Evolutionary conservation across 2,113 vertebrate genomes (phyloP).

Genomic region (Lophura nycthemera): DNA sequence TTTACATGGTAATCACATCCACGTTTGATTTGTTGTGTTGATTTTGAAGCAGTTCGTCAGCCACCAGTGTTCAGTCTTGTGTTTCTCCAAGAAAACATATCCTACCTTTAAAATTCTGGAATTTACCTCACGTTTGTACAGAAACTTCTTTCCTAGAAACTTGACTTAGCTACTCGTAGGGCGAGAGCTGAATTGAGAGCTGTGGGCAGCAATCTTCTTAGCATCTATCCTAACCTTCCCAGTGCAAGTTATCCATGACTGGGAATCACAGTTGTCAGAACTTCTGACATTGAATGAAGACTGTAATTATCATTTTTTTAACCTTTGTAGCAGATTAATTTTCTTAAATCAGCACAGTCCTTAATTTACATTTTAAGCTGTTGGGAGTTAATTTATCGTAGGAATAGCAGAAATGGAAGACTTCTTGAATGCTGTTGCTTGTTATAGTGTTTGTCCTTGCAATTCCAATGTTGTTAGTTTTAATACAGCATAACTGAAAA

Average conservation of each 20-base stretch:
- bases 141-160: not conserved
- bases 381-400: not conserved
- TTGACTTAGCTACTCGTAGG: not conserved
- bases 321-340: not conserved
- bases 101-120: not conserved
- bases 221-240: not conserved
- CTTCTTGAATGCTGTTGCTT: not conserved
- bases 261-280: not conserved
- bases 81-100: not conserved
- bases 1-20: not conserved
- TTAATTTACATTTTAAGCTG: not conserved
- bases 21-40: not conserved
- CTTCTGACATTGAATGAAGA: not conserved
- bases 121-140: not conserved
- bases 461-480: not conserved
- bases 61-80: not conserved
- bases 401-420: not conserved
- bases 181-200: not conserved
- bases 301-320: not conserved
- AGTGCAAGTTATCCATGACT: not conserved
- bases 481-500: not conserved
- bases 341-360: not conserved
- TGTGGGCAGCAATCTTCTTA: not conserved
- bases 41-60: not conserved
- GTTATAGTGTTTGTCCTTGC: not conserved